Conservation (phyloP, 2,888 invertebrate genomes). For the Platypus cylindrus region DNA sequence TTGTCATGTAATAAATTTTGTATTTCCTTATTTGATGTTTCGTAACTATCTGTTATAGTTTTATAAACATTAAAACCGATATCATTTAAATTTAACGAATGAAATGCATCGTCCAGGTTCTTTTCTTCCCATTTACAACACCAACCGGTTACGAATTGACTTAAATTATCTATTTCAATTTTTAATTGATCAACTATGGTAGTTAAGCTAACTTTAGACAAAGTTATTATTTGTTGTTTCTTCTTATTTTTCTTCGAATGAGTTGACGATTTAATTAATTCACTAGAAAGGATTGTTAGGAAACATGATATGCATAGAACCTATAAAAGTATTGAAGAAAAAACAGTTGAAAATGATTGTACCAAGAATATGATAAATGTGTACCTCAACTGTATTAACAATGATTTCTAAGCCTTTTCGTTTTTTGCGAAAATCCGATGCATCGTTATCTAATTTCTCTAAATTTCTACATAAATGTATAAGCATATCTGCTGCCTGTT, state of each 20-base stretch:
- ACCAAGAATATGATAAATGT: too few species aligned
- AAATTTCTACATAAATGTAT: constrained; percentile 32
- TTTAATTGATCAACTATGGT: constrained; percentile 22
- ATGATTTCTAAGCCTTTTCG: constrained; percentile 42
- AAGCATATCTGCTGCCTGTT: constrained; percentile 15
- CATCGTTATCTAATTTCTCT: constrained; percentile 26
- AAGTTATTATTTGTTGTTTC: constrained; percentile 39
- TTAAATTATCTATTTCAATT: constrained; percentile 32
- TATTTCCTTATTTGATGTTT: constrained; percentile 40
- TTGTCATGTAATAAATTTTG: constrained; percentile 42
- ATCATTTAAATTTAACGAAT: constrained; percentile 31
- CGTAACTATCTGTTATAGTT: constrained; percentile 39
- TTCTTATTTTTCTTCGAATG: constrained; percentile 48
- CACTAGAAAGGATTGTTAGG: constrained; percentile 44
- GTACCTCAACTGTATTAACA: constrained; percentile 52
- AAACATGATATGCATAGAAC: constrained; percentile 44
- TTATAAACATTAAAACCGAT: constrained; percentile 36
- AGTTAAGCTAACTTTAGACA: constrained; percentile 35
- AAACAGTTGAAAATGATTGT: not conserved
- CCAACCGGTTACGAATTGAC: constrained; percentile 37
- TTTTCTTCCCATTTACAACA: constrained; percentile 29
- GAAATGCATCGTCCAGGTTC: constrained; percentile 34
- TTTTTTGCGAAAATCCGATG: constrained; percentile 32
- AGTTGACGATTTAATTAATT: constrained; percentile 39
- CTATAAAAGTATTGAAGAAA: constrained; percentile 31